A percentile compares a stretch with the other conserved stretches of the same genome.
phyloP scores from a whole-genome alignment of 2,888 invertebrate species.

The Balanococcus diminutus region DNA sequence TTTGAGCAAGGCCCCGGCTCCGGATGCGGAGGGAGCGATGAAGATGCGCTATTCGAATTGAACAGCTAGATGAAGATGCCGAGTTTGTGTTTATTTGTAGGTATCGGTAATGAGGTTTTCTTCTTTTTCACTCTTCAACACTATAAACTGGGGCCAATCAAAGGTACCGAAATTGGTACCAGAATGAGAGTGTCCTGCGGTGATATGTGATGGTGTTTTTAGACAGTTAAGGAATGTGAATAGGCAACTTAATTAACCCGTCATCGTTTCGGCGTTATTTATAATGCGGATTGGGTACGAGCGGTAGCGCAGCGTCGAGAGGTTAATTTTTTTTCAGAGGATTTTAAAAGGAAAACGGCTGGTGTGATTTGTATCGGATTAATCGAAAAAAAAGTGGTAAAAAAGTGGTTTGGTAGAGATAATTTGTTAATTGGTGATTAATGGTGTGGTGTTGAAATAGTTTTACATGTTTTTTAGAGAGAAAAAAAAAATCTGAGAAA shows the following conservation, averaged over 20 bases:
- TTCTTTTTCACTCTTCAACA: not conserved
- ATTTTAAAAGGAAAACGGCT: no score
- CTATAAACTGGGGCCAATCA: not conserved
- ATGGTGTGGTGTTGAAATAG: no score
- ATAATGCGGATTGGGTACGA: not conserved
- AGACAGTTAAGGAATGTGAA: not conserved
- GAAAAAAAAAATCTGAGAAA: no score
- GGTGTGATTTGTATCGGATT: no score
- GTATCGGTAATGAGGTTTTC: not conserved
- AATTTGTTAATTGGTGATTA: no score
- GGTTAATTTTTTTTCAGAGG: no score
- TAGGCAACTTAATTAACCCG: constrained; percentile 24
- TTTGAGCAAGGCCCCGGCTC: not conserved
- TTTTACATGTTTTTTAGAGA: no score
- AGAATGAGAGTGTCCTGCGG: not conserved
- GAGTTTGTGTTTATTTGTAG: not conserved
- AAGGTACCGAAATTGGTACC: constrained; percentile 2
- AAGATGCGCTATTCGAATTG: not conserved
- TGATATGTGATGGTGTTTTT: not conserved
- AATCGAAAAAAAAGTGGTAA: no score
- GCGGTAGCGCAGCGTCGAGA: not conserved
- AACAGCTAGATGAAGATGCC: not conserved
- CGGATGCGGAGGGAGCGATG: no score
- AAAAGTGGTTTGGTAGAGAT: no score
- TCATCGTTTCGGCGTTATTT: not conserved